A percentile compares a stretch with the other conserved stretches of the same genome.
Evolutionary conservation across 2,888 invertebrate species (phyloP).

Genomic region (Yponomeuta plumbellus): DNA sequence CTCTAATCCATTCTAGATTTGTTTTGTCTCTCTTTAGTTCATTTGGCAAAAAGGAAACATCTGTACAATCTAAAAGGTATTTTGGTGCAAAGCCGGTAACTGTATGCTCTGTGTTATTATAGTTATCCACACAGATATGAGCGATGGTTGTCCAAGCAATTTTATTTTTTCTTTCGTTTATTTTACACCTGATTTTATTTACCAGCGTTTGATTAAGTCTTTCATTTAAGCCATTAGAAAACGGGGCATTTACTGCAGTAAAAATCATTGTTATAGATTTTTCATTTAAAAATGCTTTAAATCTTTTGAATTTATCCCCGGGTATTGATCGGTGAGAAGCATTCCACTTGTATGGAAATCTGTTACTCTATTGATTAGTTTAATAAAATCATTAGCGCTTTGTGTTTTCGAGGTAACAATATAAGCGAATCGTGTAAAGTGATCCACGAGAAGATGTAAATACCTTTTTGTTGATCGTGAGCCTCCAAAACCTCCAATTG

Average conservation of each 20-base stretch:
- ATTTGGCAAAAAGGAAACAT: conserved; percentile 27
- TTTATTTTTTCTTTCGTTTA: conserved; percentile 24
- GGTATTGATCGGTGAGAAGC: conserved; percentile 29
- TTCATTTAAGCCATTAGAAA: too few relatives aligned
- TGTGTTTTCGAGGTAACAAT: conserved; percentile 23
- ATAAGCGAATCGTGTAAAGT: conserved; percentile 21
- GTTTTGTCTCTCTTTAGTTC: conserved; percentile 25
- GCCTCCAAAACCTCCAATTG: conserved; percentile 29
- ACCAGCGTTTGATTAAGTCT: too few relatives aligned
- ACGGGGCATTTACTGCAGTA: conserved; percentile 32
- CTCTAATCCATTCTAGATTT: conserved; percentile 21
- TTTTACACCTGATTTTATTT: too few relatives aligned
- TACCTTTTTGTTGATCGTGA: conserved; percentile 30
- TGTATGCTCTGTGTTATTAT: conserved; percentile 34
- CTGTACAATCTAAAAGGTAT: conserved; percentile 31
- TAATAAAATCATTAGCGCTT: conserved; percentile 27
- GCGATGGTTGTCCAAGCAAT: conserved; percentile 34
- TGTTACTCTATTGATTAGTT: conserved; percentile 17
- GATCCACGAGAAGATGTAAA: conserved; percentile 23
- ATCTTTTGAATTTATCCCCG: conserved; percentile 31
- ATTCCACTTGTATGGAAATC: conserved; percentile 15
- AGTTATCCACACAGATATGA: conserved; percentile 30
- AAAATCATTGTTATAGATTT: conserved; percentile 30
- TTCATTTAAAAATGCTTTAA: conserved; percentile 20
- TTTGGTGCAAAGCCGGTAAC: conserved; percentile 33